Percentiles rank a stretch among this genome's conserved stretches.
Evolutionary conservation across 37 sponge, comb jelly and placozoan species (phyloP).

Genomic region (Dysidea cf. avara): DNA sequence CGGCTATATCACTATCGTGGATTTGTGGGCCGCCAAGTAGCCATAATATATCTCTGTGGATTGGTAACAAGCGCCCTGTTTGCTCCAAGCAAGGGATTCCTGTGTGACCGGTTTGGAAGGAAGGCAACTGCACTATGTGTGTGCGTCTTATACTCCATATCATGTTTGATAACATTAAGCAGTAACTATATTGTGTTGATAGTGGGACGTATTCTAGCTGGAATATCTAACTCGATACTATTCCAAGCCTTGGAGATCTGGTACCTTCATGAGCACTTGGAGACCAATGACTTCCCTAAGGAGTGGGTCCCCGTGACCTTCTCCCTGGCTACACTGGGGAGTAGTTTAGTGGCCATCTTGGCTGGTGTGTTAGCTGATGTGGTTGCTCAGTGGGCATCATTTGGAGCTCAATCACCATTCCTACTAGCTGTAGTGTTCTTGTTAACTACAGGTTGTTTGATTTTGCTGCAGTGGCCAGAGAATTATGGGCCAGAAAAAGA

Average conservation of each 20-base stretch:
- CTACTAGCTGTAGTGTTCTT: slow-evolving; percentile 54
- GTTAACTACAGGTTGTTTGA: slow-evolving; percentile 10
- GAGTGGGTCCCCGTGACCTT: slow-evolving; percentile 82
- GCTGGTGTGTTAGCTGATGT: slow-evolving; percentile 72
- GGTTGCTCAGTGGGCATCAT: slow-evolving; percentile 46
- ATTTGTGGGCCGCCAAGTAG: slow-evolving; percentile 66
- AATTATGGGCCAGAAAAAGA: slow-evolving; percentile 44
- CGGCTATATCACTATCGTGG: slow-evolving; percentile 69
- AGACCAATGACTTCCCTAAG: slow-evolving; percentile 72
- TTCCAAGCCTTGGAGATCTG: slow-evolving; percentile 73
- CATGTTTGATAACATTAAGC: slow-evolving; percentile 46
- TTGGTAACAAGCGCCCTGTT: slow-evolving; percentile 60
- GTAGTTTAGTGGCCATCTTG: slow-evolving; percentile 62
- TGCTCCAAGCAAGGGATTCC: slow-evolving; percentile 44
- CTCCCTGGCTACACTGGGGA: slow-evolving; percentile 59
- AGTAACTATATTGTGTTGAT: slow-evolving; percentile 48
- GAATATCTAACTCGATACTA: slow-evolving; percentile 62
- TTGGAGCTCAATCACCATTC: slow-evolving; percentile 64
- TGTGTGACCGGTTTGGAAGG: slow-evolving; percentile 57
- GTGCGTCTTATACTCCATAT: slow-evolving; percentile 52
- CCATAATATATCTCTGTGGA: slow-evolving; percentile 76
- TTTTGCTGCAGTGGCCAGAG: slow-evolving; percentile 53
- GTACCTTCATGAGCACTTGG: slow-evolving; percentile 67
- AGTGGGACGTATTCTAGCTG: slow-evolving; percentile 69
- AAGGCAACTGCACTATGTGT: slow-evolving; percentile 23